Evolutionary conservation across 2,888 invertebrate genomes (phyloP), one percentile per base, ranked within the genome.

Genomic region (Rapana venosa): DNA sequence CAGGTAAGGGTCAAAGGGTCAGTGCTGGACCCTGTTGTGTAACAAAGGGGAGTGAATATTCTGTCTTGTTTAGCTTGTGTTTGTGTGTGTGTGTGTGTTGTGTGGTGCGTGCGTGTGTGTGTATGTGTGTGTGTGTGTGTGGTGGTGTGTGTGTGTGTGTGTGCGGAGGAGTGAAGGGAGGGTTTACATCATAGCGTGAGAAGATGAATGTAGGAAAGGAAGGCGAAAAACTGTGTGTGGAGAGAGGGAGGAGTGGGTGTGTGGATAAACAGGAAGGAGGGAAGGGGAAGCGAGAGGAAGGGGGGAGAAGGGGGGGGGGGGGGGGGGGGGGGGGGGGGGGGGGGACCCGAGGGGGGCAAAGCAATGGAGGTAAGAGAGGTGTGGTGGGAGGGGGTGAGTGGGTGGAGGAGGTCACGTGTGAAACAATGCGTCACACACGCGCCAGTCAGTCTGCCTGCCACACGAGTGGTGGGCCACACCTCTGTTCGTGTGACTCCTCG

Each of bases 111-210:
- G 79, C 32, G 79, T n/a, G 56, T 56, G 58, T 22, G 56, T 85
- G 11, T 85, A 56, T 85, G 58, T 85, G 85, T 56, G 58, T 56
- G 85, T 56, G 58, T 56, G 85, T 56, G 58, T 85, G 85, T 56
- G 58, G 56, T n/a, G 26, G 58, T 56, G 85, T 85, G 58, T 85
- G 85, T 85, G 58, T 85, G 58, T 85, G 30, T 56, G 58, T 85
- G 58, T 56, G 58, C 56, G 30, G 79, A 15, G 79, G 30, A 32
- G 17, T 32, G 0, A 13, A 32, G 79, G 0, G 35, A 32, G 79
- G 1, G 35, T 35, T 32, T n/a, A n/a, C 22, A 32, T 35, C 17
- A 15, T 17, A 17, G 79, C 35, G 79, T 35, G 35, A 17, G 79
- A n/a, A 32, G 30, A 17, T 6, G 13, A 66, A 17, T 66, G 66